Evolutionary conservation across 2,113 vertebrate genomes (phyloP), one percentile per base, ranked within the genome.

Genomic region (Apodemus speciosus): DNA sequence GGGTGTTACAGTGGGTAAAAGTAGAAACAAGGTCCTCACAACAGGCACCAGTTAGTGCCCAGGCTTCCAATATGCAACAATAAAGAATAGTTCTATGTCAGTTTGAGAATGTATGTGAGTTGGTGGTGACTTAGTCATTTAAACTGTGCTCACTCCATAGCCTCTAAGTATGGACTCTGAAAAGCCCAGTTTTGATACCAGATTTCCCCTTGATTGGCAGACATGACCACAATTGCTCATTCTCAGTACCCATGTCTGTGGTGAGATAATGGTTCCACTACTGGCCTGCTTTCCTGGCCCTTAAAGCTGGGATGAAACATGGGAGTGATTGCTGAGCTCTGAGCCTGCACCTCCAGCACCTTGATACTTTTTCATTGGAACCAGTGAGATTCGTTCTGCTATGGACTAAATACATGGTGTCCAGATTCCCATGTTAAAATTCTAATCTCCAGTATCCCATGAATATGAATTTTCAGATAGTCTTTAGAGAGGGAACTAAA

Each of bases 111-210:
- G 58, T 25, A 18, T 14, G 3, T 7, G 18, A 43, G 16, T 18
- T 5, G 43, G 81, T 46, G 16, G 16, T 10, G 18, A 66, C 20
- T 23, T 11, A 30, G 60, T 32, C 16, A 46, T 43, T 64, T 64
- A 32, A 15, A 9, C 83, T 9, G 21, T 4, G 14, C 43, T 68
- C 30, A 49, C 18, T 20, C 10, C 43, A 49, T 3, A 51, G 10
- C 38, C 43, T 49, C 30, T 49, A 30, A 35, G 51, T 25, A 72
- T 23, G 7, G 1, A 0, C 1, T 51, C 58, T 62, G 1, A 76
- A 56, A 25, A n/a, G 9, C 1, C 53, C 71, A 0, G 9, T 0
- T 30, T 62, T 2, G 1, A 4, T 4, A 7, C 46, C 51, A 3
- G 20, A 6, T 2, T 21, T 2, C 3, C 25, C 80, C 35, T 49